phyloP scores from a whole-genome alignment of 2,113 vertebrate genomes.

The Apodemus speciosus region DNA sequence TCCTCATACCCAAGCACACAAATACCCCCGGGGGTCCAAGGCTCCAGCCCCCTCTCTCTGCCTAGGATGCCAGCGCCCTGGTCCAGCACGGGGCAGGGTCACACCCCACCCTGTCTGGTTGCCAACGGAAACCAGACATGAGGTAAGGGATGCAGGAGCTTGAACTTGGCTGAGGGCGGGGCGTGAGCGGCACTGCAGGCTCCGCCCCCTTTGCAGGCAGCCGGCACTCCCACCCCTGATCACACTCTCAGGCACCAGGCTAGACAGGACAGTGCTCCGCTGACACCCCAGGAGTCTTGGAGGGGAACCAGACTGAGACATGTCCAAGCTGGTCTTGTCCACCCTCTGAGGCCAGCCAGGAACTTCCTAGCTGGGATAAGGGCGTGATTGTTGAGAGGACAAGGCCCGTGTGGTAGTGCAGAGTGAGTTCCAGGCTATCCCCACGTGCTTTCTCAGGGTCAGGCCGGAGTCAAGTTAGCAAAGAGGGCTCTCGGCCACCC shows the following conservation, averaged over 20 bases:
- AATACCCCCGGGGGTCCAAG: too few relatives aligned
- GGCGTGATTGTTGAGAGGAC: not conserved
- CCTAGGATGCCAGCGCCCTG: not conserved
- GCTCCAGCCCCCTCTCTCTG: not conserved
- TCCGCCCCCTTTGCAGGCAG: too few relatives aligned
- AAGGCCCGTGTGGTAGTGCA: too few relatives aligned
- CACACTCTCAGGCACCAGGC: not conserved
- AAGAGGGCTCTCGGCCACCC: not conserved
- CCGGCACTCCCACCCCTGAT: not conserved
- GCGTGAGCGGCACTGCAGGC: not conserved
- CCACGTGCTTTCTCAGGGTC: not conserved
- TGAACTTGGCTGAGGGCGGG: conserved; percentile 82
- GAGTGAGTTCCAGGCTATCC: not conserved
- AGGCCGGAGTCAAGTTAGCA: not conserved
- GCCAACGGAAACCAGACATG: conserved; percentile 90
- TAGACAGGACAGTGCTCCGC: not conserved
- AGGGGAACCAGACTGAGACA: not conserved
- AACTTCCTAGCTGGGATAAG: not conserved
- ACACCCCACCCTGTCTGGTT: conserved; percentile 87
- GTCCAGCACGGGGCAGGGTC: conserved; percentile 54
- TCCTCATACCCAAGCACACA: not conserved
- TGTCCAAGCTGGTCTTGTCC: not conserved
- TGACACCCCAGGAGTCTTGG: not conserved
- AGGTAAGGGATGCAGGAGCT: conserved; percentile 87
- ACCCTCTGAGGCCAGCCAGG: not conserved